Evolutionary conservation across 2,888 invertebrate genomes (phyloP).

Genomic region (Apodemia mormo): DNA sequence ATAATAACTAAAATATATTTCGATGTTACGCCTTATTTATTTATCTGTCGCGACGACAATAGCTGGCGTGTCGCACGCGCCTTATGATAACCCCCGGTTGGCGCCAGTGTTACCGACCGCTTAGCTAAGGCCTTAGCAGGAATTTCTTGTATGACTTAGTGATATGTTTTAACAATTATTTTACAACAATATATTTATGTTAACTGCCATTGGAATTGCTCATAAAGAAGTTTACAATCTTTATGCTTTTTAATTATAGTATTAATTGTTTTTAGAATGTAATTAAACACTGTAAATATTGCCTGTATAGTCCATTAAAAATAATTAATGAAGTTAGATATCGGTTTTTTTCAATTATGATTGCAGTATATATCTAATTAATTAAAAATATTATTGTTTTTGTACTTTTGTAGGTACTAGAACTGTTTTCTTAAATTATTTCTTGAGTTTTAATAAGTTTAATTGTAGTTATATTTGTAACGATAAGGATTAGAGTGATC

Average conservation of each 20-base stretch:
- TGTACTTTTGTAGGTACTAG: no score
- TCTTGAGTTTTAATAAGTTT: no score
- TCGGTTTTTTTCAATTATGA: not conserved
- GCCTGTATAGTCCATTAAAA: not conserved
- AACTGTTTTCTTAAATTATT: no score
- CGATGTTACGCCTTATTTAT: slow-evolving; percentile 61
- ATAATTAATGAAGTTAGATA: not conserved
- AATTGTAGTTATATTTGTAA: no score
- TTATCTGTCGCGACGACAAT: slow-evolving; percentile 43
- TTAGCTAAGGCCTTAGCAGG: slow-evolving; percentile 40
- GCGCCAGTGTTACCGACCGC: slow-evolving; percentile 60
- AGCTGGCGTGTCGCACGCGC: slow-evolving; percentile 73
- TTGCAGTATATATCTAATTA: not conserved
- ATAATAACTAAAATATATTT: slow-evolving; percentile 55
- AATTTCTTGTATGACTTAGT: slow-evolving; percentile 26
- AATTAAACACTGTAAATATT: not conserved
- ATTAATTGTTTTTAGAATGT: not conserved
- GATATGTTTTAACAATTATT: not conserved
- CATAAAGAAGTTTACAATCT: not conserved
- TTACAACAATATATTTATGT: not conserved
- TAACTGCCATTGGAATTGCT: not conserved
- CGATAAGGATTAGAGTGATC: no score
- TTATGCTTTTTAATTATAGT: not conserved
- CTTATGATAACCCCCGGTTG: slow-evolving; percentile 68
- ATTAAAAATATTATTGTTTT: no score